Conservation (phyloP, 2,113 vertebrate species). For the Craseonycteris thonglongyai region DNA sequence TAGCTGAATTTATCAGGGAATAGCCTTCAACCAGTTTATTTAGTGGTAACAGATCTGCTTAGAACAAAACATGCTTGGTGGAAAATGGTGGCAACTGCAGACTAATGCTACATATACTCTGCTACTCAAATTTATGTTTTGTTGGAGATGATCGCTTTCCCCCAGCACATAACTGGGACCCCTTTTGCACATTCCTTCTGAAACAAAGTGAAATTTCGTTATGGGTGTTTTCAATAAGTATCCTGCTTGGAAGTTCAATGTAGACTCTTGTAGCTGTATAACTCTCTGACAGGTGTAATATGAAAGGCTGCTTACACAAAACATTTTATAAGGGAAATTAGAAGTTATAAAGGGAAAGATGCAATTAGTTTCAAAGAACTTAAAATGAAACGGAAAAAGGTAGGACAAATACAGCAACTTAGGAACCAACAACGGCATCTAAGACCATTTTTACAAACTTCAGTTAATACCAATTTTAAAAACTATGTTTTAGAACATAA, state of each 20-base stretch:
- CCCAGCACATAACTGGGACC: not conserved
- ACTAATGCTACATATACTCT: not conserved
- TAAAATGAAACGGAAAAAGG: not conserved
- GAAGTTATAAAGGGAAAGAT: not conserved
- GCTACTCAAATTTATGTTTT: not conserved
- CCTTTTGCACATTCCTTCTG: conserved; percentile 32
- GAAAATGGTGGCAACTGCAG: conserved; percentile 40
- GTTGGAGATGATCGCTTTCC: not conserved
- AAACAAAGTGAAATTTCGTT: conserved; percentile 40
- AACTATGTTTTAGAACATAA: not conserved
- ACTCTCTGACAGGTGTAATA: not conserved
- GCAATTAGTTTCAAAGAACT: not conserved
- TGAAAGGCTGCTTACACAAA: not conserved
- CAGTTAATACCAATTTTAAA: not conserved
- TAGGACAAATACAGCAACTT: not conserved
- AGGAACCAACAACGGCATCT: not conserved
- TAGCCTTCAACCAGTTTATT: not conserved
- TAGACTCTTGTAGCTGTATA: not conserved
- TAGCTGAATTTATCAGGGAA: not conserved
- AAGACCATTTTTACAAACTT: too few relatives aligned
- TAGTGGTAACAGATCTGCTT: conserved; percentile 31
- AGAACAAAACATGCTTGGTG: not conserved
- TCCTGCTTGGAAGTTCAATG: not conserved
- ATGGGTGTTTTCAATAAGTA: not conserved
- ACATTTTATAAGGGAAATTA: not conserved